Evolutionary conservation across 2,797 vertebrate genomes (phyloP), one percentile per base, ranked within the genome.

Genomic region (Anisognathus igniventris): DNA sequence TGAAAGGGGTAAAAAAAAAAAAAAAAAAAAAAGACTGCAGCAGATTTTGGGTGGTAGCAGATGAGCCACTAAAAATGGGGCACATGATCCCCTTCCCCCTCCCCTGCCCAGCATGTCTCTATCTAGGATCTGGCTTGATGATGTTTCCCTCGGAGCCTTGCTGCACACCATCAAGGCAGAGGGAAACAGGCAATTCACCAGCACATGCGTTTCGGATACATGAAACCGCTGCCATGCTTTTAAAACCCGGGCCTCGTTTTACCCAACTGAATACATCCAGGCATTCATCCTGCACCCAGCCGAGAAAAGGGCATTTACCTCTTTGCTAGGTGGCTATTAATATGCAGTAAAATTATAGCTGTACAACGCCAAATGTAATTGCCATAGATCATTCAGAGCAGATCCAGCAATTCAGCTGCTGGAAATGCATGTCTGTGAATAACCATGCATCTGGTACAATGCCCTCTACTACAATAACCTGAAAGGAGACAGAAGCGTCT

Each of bases 301-400:
- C 17, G 82, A 91, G 95, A 88, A 81, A 93, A 96, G 96, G 96
- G 79, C 96, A 79, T 96, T 96, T 95, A 96, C 97, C 95, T 97
- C 86, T 96, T 90, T 90, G 92, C 96, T 96, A 93, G 95, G 94
- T 91, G 92, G 93, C 96, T 97, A 97, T 97, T 97, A 97, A 97
- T 94, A 96, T 72, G 94, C 92, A 95, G 83, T 95, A 89, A 98
- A 97, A 97, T 98, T 97, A 97, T 90, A 97, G 96, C 92, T 64
- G 77, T 96, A 86, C 90, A 89, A 68, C 1, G n/a, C 91, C 92
- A 92, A 86, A 68, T 84, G 88, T 92, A 96, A 97, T 97, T 97
- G 95, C 94, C 95, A 93, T 96, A 94, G 96, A 96, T 97, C 92
- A 90, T 92, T 96, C 92, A 91, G 95, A 96, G 91, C 62, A 76